Base-by-base conservation (phyloP, 1,140 invertebrate genomes). In the Halotydeus destructor region DNA sequence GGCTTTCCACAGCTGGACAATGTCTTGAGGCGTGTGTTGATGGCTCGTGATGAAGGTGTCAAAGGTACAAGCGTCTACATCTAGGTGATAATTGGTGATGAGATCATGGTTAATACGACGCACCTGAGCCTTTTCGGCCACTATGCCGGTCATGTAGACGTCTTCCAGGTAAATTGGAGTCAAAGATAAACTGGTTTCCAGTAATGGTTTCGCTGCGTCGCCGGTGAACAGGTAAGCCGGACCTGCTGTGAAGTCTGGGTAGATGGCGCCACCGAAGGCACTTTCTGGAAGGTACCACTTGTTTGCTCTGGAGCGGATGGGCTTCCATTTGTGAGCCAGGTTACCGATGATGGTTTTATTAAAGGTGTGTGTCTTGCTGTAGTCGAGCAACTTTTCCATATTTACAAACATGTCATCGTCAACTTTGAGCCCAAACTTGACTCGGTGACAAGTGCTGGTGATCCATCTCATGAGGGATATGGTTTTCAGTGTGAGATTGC, bases 391-490 rank as follows among this genome's bases (percentile, higher is more conserved):
- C 36, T 41, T 38, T 16, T 44, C 42, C 33, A 81, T 60, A 60
- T 82, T 80, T 4, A 84, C 66, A 53, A 75, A 81, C 59, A 78
- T 77, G 49, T 84, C 79, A 49, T 84, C 79, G 48, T 83, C 79
- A 5, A 74, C 73, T 61, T 84, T 83, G 57, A 83, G 67, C 2
- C 83, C 60, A 57, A 72, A 81, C 34, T 67, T 69, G 3, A 68
- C 63, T 59, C 60, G 56, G 32, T 60, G 55, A 53, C 78, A 81
- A 46, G 70, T 66, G 6, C 60, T 63, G 1, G 60, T 69, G 5
- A 78, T 69, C 58, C 58, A 60, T 8, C 50, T 45, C 5, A 60
- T 27, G 30, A 56, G 33, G 22, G 56, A 47, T 14, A 56, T 32
- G 16, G 49, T 57, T 48, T 59, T 58, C 8, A 56, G 40, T 5